These are phyloP conservation scores for Drosophila suzukii DNA, from an alignment of 1,140 invertebrate species.

Conservation along the genomic window DNA sequence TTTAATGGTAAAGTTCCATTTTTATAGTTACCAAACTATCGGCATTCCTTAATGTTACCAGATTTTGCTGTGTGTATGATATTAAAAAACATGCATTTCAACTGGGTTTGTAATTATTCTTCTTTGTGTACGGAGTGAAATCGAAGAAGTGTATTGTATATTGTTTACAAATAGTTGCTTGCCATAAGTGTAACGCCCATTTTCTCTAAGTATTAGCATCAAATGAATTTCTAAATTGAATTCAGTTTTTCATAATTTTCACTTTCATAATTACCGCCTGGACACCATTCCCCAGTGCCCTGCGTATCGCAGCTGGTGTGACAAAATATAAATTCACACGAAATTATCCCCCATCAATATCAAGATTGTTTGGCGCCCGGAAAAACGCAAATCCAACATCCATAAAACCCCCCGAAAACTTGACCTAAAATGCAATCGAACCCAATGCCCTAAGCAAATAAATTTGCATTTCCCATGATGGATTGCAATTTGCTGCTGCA, in stretches of 20 bases:
- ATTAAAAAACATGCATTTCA: too few species aligned
- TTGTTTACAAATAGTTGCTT: too few species aligned
- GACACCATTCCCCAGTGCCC: not conserved
- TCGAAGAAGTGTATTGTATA: too few species aligned
- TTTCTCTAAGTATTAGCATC: not conserved
- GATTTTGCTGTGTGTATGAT: too few species aligned
- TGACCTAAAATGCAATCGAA: constrained; percentile 33
- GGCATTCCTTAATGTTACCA: too few species aligned
- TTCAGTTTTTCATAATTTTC: constrained; percentile 18
- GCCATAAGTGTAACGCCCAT: too few species aligned
- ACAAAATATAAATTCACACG: constrained; percentile 39
- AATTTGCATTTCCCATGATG: constrained; percentile 47
- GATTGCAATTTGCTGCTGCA: constrained; percentile 23
- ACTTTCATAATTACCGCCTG: constrained; percentile 11
- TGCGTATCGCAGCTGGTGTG: constrained; percentile 10
- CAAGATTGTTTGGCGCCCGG: not conserved
- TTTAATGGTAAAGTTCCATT: too few species aligned
- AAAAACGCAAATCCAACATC: not conserved
- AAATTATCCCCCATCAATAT: constrained; percentile 22
- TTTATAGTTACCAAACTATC: too few species aligned
- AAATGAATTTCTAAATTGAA: constrained; percentile 5
- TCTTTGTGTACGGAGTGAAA: too few species aligned
- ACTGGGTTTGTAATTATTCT: too few species aligned
- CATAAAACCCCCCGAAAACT: constrained; percentile 1
- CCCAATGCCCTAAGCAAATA: constrained; percentile 37